phyloP scores from a whole-genome alignment of 35 echinoderm and acorn worm genomes.

The Apostichopus parvimensis region DNA sequence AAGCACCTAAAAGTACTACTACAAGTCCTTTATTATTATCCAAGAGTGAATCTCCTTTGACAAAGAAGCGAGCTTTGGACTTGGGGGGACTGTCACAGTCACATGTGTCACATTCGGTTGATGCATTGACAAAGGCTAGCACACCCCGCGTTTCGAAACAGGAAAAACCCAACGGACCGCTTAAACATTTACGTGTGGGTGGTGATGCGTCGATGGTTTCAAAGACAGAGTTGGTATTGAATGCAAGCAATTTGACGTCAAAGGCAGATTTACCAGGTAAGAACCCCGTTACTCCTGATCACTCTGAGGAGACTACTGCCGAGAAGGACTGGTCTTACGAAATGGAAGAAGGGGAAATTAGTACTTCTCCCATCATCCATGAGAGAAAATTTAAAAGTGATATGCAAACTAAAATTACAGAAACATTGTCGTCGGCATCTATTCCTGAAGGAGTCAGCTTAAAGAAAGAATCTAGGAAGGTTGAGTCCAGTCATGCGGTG shows the following conservation, averaged over 20 bases:
- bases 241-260: neutral
- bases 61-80: neutral
- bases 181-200: neutral
- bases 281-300: neutral
- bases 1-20: neutral
- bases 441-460: too few relatives aligned
- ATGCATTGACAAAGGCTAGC: neutral
- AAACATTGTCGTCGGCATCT: too few relatives aligned
- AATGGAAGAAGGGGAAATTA: neutral
- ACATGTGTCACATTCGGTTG: neutral
- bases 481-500: too few relatives aligned
- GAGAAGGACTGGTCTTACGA: neutral
- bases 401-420: neutral
- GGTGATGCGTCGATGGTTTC: neutral
- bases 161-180: slow-evolving; percentile 8
- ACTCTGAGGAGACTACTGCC: neutral
- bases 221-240: neutral
- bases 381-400: neutral
- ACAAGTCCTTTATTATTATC: neutral
- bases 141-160: neutral
- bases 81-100: neutral
- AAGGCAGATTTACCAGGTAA: neutral
- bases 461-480: too few relatives aligned
- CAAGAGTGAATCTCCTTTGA: neutral
- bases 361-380: neutral